Evolutionary conservation across 2,113 vertebrate genomes (phyloP).

Genomic region (Callithrix jacchus): DNA sequence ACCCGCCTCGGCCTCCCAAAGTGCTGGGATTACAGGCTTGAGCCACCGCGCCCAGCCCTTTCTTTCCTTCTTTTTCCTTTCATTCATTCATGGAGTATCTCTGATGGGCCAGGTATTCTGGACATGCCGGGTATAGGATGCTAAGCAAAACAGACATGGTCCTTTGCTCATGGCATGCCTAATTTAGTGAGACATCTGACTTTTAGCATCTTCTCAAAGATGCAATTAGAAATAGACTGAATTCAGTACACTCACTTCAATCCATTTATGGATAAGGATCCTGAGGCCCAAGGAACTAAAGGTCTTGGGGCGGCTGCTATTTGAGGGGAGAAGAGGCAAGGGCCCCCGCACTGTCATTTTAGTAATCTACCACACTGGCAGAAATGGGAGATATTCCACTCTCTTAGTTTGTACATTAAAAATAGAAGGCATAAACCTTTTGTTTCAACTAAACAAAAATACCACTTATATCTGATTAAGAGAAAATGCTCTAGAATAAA

Average conservation of each 20-base stretch:
- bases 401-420: background rate
- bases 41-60: no score
- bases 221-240: background rate
- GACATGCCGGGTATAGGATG: background rate
- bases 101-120: background rate
- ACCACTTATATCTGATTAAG: background rate
- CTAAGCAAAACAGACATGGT: background rate
- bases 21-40: no score
- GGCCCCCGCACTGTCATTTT: background rate
- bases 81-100: background rate
- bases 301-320: background rate
- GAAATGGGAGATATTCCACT: background rate
- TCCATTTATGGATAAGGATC: background rate
- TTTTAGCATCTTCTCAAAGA: background rate
- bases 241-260: background rate
- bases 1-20: no score
- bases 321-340: background rate
- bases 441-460: conserved; percentile 18
- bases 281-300: background rate
- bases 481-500: background rate
- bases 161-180: background rate
- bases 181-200: background rate
- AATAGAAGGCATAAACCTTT: background rate
- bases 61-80: background rate
- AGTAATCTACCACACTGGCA: background rate